Conservation (phyloP, 2,888 invertebrate genomes). For the Bibio marci region DNA sequence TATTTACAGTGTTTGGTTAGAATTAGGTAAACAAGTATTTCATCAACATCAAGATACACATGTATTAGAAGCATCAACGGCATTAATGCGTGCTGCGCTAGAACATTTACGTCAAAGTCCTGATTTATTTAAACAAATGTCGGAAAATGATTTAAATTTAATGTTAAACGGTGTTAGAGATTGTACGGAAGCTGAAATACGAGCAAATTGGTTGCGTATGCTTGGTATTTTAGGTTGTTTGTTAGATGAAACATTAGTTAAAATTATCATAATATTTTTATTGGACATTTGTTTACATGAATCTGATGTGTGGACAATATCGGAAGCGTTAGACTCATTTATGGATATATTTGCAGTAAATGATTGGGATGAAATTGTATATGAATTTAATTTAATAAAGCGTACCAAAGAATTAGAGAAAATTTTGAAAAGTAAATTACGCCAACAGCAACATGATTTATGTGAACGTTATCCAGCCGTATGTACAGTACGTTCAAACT, state of each 20-base stretch:
- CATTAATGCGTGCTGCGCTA: conserved; percentile 56
- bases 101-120: conserved; percentile 41
- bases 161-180: conserved; percentile 35
- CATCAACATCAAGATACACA: conserved; percentile 31
- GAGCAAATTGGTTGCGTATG: conserved; percentile 41
- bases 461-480: conserved; percentile 54
- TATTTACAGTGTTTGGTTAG: conserved; percentile 46
- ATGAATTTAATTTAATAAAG: conserved; percentile 43
- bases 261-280: conserved; percentile 38
- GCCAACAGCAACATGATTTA: conserved; percentile 43
- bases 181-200: conserved; percentile 36
- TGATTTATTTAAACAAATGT: conserved; percentile 36
- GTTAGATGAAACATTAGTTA: conserved; percentile 21
- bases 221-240: conserved; percentile 37
- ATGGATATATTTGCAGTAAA: conserved; percentile 67
- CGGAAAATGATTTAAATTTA: conserved; percentile 38
- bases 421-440: conserved; percentile 46
- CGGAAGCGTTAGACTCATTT: conserved; percentile 56
- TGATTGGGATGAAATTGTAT: conserved; percentile 46
- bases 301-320: conserved; percentile 49
- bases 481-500: conserved; percentile 48
- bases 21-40: conserved; percentile 44
- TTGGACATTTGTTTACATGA: conserved; percentile 38
- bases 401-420: conserved; percentile 40
- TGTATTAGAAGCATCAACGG: conserved; percentile 49